Percentiles rank a stretch among this genome's conserved stretches.
These are phyloP conservation scores for Anastatus disparis DNA, from an alignment of 1,140 invertebrate genomes.

Conservation along the genomic window DNA sequence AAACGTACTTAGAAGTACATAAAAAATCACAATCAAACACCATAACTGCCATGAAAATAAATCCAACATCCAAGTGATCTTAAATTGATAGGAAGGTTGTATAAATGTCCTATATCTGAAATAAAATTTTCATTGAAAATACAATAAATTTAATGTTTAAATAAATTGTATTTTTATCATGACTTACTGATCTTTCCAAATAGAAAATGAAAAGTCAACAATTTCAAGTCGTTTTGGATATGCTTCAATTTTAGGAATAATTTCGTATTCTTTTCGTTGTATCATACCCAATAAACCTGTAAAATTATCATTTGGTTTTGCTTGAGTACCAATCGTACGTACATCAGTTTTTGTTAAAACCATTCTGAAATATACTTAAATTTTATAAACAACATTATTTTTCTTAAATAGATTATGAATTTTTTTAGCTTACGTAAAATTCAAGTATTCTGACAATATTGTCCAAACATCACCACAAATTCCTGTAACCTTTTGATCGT, in stretches of 20 bases:
- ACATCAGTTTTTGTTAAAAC: not conserved
- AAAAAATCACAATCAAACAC: not conserved
- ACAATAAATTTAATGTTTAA: not conserved
- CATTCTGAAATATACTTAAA: not conserved
- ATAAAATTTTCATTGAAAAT: not conserved
- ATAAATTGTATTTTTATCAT: not conserved
- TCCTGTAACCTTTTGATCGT: slow-evolving; percentile 42
- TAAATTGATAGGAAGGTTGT: not conserved
- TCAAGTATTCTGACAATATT: slow-evolving; percentile 41
- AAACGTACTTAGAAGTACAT: not conserved
- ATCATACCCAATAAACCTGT: not conserved
- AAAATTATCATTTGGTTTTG: not conserved
- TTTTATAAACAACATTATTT: too few relatives aligned
- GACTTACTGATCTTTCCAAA: not conserved
- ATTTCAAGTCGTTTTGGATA: not conserved
- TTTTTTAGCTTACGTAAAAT: slow-evolving; percentile 44
- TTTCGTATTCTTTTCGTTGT: not conserved
- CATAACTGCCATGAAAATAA: slow-evolving; percentile 13
- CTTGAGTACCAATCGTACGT: not conserved
- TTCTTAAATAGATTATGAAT: too few relatives aligned
- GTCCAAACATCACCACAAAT: slow-evolving; percentile 46
- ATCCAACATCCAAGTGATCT: slow-evolving; percentile 12
- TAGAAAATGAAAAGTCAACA: not conserved
- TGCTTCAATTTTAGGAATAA: not conserved
- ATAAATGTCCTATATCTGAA: not conserved